phyloP scores from a whole-genome alignment of 2,888 invertebrate genomes.

The Bombylius major region DNA sequence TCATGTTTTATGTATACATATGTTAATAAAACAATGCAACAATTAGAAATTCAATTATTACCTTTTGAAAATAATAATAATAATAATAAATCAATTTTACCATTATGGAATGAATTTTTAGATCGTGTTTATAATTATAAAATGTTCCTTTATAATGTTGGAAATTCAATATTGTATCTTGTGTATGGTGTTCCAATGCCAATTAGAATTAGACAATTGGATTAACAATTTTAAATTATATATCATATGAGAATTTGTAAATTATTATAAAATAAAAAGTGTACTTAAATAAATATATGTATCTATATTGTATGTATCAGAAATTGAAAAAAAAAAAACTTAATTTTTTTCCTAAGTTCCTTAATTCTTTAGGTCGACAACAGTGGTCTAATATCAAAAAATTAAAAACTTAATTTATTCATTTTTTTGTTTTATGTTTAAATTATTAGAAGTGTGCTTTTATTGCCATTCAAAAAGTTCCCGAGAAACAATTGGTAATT shows the following conservation, averaged over 20 bases:
- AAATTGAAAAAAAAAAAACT: no score
- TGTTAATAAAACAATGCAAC: conserved; percentile 43
- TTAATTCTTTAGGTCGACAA: no score
- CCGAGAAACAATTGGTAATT: no score
- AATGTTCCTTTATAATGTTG: conserved; percentile 40
- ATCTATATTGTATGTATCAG: no score
- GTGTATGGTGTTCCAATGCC: conserved; percentile 46
- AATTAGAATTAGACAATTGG: conserved; percentile 30
- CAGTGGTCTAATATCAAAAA: no score
- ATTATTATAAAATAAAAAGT: background rate
- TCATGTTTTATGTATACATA: conserved; percentile 72
- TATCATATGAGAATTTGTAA: no score
- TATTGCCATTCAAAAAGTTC: no score
- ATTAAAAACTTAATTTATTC: no score
- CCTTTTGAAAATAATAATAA: conserved; percentile 7
- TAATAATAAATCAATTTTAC: conserved; percentile 27
- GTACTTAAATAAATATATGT: background rate
- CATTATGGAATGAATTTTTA: conserved; percentile 38
- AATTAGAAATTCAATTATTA: conserved; percentile 8
- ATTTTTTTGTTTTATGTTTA: no score
- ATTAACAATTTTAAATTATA: conserved; percentile 14
- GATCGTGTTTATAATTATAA: conserved; percentile 39
- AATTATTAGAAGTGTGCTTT: no score
- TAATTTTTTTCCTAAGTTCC: no score
- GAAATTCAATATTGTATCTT: conserved; percentile 43